Conservation (phyloP, 1,140 invertebrate genomes). For the Palaemon carinicauda region DNA sequence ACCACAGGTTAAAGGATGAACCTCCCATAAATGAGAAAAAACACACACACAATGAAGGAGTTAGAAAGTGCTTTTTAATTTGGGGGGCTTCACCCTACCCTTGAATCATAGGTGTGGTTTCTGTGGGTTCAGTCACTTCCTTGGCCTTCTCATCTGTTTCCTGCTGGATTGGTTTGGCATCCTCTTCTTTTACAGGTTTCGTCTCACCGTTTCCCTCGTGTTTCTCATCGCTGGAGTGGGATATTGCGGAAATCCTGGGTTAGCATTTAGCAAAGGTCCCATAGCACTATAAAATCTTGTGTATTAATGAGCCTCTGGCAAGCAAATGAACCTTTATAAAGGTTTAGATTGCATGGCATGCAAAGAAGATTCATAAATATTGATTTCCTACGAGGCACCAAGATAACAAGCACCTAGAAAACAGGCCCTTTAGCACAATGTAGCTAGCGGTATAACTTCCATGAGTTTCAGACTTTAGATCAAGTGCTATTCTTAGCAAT, state of each 20-base stretch:
- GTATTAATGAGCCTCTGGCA: not conserved
- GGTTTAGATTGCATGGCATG: too few relatives aligned
- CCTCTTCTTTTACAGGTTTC: slow-evolving; percentile 36
- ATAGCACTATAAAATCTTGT: not conserved
- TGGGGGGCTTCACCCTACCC: not conserved
- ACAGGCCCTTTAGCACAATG: too few relatives aligned
- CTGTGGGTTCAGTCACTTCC: slow-evolving; percentile 39
- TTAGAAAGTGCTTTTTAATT: not conserved
- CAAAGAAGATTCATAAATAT: too few relatives aligned
- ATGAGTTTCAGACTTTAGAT: too few relatives aligned
- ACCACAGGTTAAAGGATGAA: too few relatives aligned
- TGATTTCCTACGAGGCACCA: too few relatives aligned
- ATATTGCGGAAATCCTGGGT: not conserved
- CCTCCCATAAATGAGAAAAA: too few relatives aligned
- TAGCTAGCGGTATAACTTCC: too few relatives aligned
- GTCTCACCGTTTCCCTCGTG: slow-evolving; percentile 43
- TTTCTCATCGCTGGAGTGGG: slow-evolving; percentile 30
- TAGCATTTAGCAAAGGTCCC: not conserved
- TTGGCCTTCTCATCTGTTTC: slow-evolving; percentile 24
- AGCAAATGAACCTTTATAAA: too few relatives aligned
- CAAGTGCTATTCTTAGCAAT: too few relatives aligned
- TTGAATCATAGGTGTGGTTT: slow-evolving; percentile 52
- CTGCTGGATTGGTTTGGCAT: not conserved
- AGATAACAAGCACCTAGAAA: too few relatives aligned
- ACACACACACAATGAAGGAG: too few relatives aligned